These are phyloP conservation scores for Hycleus cichorii DNA, from an alignment of 1,140 invertebrate genomes.

Conservation along the genomic window DNA sequence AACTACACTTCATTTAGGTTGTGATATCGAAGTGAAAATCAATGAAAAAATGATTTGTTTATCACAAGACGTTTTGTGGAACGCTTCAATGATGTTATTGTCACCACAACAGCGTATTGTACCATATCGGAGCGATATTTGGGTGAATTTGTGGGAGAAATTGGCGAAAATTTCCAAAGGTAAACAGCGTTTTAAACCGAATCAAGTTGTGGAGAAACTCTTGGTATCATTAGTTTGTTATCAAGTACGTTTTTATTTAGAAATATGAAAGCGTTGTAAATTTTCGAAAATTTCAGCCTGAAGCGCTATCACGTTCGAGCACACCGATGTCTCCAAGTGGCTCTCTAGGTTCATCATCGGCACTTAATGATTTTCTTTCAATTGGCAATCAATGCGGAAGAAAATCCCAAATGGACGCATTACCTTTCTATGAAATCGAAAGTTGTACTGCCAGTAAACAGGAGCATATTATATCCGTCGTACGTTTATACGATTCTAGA, in stretches of 20 bases:
- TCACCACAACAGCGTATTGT: constrained; percentile 71
- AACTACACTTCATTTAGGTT: constrained; percentile 50
- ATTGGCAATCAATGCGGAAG: constrained; percentile 35
- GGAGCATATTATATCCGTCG: constrained; percentile 78
- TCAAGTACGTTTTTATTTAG: constrained; percentile 45
- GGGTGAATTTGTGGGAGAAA: constrained; percentile 72
- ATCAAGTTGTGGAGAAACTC: constrained; percentile 65
- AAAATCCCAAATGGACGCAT: constrained; percentile 43
- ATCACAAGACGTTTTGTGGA: constrained; percentile 61
- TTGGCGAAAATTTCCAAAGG: constrained; percentile 50
- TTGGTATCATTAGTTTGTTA: constrained; percentile 71
- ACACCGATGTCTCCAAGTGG: constrained; percentile 71
- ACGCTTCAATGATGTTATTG: constrained; percentile 72
- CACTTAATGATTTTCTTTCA: constrained; percentile 46
- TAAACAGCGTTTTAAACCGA: constrained; percentile 56
- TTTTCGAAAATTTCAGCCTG: constrained; percentile 49
- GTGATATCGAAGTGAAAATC: constrained; percentile 47
- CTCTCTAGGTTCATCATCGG: constrained; percentile 41
- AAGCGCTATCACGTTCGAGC: constrained; percentile 72
- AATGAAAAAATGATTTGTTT: constrained; percentile 35
- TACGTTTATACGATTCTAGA: constrained; percentile 36
- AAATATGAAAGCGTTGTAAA: not conserved
- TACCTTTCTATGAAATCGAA: constrained; percentile 77
- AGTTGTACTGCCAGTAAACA: constrained; percentile 78
- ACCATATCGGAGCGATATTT: constrained; percentile 71